Base-by-base conservation (phyloP, 2,113 vertebrate genomes). In the Oreochromis niloticus region DNA sequence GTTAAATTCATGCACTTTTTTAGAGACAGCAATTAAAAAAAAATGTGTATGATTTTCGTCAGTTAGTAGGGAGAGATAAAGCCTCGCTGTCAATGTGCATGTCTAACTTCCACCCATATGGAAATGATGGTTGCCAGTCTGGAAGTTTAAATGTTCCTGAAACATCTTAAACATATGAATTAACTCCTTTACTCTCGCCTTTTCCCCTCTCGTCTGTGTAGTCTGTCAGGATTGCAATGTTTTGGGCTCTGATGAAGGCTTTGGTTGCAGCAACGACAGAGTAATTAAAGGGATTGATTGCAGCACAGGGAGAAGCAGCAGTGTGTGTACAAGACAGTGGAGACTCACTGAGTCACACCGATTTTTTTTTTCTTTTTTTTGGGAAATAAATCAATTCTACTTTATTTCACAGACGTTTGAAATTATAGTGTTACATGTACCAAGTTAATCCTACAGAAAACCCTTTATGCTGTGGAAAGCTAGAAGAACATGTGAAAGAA, bases 271-370 rank as follows among this genome's bases (percentile, higher is more conserved):
- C 75, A 12, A 80, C 36, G 94, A 93, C 93, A 96, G 90, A 84
- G 93, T 95, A 95, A 96, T 95, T 96, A 94, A 91, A 95, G 87
- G 91, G 94, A 95, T 93, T 92, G 91, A 95, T 95, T 95, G 89
- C 90, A 86, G 90, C 85, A 34, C 46, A 52, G 83, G 75, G 52
- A 85, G 85, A 91, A 56, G 75, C 85, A 63, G 90, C 80, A 34
- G 19, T 68, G 79, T 85, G 85, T 91, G 75, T 36, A 81, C 75
- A 75, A 52, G 11, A 84, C 48, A 85, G 48, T 79, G n/a, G 7
- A 59, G 73, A 75, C 81, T 30, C 61, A 63, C 39, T 81, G 41
- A 48, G 73, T 48, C 52, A 57, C 61, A 22, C 9, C 12, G 10
- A 73, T 86, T 84, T 82, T 50, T 85, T 41, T 16, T 48, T 27